Evolutionary conservation across 2,797 vertebrate genomes (phyloP).

Genomic region (Ctenopoma kingsleyae): DNA sequence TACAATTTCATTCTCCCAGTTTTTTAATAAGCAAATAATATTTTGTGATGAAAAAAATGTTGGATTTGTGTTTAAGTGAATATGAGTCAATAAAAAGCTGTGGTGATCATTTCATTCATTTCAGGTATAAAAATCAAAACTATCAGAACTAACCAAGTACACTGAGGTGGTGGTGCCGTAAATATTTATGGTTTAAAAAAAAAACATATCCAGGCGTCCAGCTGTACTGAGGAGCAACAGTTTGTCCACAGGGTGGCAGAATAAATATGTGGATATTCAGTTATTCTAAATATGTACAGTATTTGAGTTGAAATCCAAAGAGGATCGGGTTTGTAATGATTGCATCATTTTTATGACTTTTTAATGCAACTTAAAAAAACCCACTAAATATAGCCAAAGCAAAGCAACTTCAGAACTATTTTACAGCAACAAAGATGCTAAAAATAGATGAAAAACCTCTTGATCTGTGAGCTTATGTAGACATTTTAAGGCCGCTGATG

Average conservation of each 20-base stretch:
- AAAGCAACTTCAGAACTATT: slow-evolving; percentile 13
- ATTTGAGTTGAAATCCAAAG: not conserved
- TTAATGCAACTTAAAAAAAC: not conserved
- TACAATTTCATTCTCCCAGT: slow-evolving; percentile 19
- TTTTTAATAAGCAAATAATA: slow-evolving; percentile 27
- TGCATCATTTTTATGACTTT: not conserved
- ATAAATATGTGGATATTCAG: slow-evolving; percentile 42
- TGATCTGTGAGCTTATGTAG: slow-evolving; percentile 12
- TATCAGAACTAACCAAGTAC: not conserved
- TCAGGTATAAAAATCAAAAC: not conserved
- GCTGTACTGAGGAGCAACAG: not conserved
- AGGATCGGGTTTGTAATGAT: slow-evolving; percentile 3
- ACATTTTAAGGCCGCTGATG: slow-evolving; percentile 26
- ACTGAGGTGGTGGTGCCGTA: not conserved
- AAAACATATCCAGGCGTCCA: not conserved
- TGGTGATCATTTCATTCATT: not conserved
- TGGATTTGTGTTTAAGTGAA: not conserved
- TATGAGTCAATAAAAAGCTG: not conserved
- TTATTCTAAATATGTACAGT: slow-evolving; percentile 1
- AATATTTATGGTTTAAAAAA: slow-evolving; percentile 1
- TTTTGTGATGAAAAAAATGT: not conserved
- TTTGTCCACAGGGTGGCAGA: slow-evolving; percentile 77
- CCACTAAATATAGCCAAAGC: slow-evolving; percentile 8
- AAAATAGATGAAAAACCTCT: slow-evolving; percentile 34
- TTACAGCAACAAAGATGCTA: slow-evolving; percentile 18